Evolutionary conservation across 1,140 invertebrate genomes (phyloP).

Genomic region (Drosophila nikananu): DNA sequence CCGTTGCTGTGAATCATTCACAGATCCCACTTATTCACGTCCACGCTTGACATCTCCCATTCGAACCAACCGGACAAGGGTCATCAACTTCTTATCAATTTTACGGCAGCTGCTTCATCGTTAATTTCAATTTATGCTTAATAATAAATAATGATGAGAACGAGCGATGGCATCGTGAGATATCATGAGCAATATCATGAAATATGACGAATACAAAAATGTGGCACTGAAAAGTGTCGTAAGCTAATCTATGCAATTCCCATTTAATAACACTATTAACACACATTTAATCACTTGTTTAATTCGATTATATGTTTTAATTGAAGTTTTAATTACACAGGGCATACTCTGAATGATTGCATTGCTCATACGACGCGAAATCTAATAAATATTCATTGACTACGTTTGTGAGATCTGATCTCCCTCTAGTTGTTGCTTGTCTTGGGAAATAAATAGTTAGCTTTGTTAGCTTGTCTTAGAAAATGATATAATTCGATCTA

Average conservation of each 20-base stretch:
- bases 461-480: not conserved
- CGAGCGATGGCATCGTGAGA: not conserved
- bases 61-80: not conserved
- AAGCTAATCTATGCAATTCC: slow-evolving; percentile 8
- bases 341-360: slow-evolving; percentile 17
- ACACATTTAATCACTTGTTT: slow-evolving; percentile 25
- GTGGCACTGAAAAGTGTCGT: slow-evolving; percentile 5
- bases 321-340: slow-evolving; percentile 16
- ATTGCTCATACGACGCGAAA: slow-evolving; percentile 14
- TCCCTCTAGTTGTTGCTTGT: not conserved
- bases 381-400: slow-evolving; percentile 26
- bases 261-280: slow-evolving; percentile 19
- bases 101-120: slow-evolving; percentile 19
- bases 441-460: not conserved
- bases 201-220: slow-evolving; percentile 3
- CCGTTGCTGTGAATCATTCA: slow-evolving; percentile 35
- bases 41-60: not conserved
- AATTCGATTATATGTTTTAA: slow-evolving; percentile 43
- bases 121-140: slow-evolving; percentile 39
- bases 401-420: not conserved
- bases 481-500: slow-evolving; percentile 1
- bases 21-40: slow-evolving; percentile 7
- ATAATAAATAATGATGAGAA: slow-evolving; percentile 13
- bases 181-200: slow-evolving; percentile 1
- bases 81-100: slow-evolving; percentile 29